These are phyloP conservation scores for Dryobates pubescens DNA, from an alignment of 2,797 vertebrate species.

Conservation along the genomic window DNA sequence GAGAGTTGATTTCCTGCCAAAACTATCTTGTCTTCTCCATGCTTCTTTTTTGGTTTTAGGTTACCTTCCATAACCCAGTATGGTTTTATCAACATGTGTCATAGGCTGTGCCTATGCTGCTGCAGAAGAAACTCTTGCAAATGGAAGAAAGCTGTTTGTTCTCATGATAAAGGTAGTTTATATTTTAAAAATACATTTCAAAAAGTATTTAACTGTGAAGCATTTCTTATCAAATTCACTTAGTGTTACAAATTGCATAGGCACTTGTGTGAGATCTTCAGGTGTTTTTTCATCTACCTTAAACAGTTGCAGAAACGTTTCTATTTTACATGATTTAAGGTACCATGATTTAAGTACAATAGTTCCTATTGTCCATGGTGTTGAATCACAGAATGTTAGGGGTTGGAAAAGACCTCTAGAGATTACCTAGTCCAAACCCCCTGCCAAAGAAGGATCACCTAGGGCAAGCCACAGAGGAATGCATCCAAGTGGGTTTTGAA, in stretches of 20 bases:
- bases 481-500: too few species aligned
- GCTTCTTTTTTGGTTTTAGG: neutral
- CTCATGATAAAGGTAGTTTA: conserved; percentile 77
- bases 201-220: neutral
- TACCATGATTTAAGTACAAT: neutral
- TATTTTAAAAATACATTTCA: neutral
- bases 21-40: neutral
- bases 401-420: too few species aligned
- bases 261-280: neutral
- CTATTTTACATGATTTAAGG: neutral
- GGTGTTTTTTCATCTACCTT: neutral
- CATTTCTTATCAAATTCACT: neutral
- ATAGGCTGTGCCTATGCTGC: conserved; percentile 79
- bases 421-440: too few species aligned
- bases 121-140: conserved; percentile 69
- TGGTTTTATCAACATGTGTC: conserved; percentile 86
- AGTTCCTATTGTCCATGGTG: neutral
- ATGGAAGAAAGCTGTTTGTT: conserved; percentile 77
- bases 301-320: neutral
- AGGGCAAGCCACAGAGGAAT: too few species aligned
- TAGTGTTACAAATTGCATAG: neutral
- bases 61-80: conserved; percentile 77
- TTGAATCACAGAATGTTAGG: neutral
- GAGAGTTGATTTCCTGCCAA: conserved; percentile 23
- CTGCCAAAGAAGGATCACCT: too few species aligned